Percentiles rank a stretch among this genome's conserved stretches.
phyloP scores from a whole-genome alignment of 1,140 invertebrate species.

The Calosoma granatense region DNA sequence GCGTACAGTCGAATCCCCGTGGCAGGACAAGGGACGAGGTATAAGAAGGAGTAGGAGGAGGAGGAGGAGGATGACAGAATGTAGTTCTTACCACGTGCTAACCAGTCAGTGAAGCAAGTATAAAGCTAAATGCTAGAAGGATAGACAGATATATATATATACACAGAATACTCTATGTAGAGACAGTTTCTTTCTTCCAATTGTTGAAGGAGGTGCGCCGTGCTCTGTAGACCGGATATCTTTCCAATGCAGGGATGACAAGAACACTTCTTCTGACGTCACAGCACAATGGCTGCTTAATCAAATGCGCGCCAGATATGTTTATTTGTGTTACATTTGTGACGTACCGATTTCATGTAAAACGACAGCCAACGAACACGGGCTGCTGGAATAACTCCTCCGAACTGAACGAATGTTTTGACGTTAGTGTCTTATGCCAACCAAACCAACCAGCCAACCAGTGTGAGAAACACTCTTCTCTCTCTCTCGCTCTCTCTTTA shows the following conservation, averaged over 20 bases:
- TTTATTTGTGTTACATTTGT: conserved; percentile 18
- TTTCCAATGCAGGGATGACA: conserved; percentile 29
- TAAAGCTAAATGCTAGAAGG: too few species aligned
- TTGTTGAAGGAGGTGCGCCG: conserved; percentile 21
- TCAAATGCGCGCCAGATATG: conserved; percentile 29
- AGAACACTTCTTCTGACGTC: conserved; percentile 30
- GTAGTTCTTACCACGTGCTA: too few species aligned
- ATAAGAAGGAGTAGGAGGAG: too few species aligned
- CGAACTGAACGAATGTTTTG: conserved; percentile 5
- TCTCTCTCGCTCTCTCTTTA: too few species aligned
- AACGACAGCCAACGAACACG: conserved; percentile 9
- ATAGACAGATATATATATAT: too few species aligned
- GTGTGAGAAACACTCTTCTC: too few species aligned
- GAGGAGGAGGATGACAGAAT: too few species aligned
- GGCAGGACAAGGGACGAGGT: too few species aligned
- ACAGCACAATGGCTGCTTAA: conserved; percentile 28
- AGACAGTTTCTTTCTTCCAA: conserved; percentile 26
- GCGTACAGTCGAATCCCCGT: too few species aligned
- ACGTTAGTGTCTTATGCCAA: conserved; percentile 11
- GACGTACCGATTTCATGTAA: conserved; percentile 13
- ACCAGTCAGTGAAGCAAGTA: too few species aligned
- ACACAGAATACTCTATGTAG: too few species aligned
- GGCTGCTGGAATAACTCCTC: conserved; percentile 1
- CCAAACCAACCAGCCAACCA: too few species aligned
- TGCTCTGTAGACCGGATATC: conserved; percentile 21